Base-by-base conservation (phyloP, 2,888 invertebrate species). In the Eubasilissa splendida region DNA sequence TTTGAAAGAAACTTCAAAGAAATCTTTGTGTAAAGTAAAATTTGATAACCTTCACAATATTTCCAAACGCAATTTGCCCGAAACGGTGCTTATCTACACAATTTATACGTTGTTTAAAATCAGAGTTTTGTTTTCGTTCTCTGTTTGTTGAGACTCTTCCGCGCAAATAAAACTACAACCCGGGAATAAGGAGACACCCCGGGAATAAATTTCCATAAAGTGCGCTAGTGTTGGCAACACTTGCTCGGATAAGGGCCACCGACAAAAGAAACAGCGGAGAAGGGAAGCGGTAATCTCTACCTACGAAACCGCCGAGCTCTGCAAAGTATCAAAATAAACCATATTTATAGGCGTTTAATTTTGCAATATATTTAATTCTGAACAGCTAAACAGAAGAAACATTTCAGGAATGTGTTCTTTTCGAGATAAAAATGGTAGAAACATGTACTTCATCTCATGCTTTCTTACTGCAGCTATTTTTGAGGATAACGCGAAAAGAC, bases 171-270 rank as follows among this genome's bases (percentile, higher is more conserved):
- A 74, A 59, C 74, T 59, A 42, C 74, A 59, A n/a, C 31, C 14
- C 14, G 50, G 42, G 66, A 71, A 77, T 68, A 76, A 80, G 78
- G 66, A 71, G 75, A 78, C 81, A 58, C 74, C 79, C 71, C 79
- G 22, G 68, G 81, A 81, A 81, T 81, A 81, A 81, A 81, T 81
- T 81, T 79, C 79, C 81, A 81, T 81, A 81, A 79, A 80, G 33
- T 75, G 58, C 14, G 53, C 52, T 53, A 54, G 77, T 77, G 80
- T 80, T 80, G 80, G 80, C 76, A 76, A 80, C 73, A 74, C 76
- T 80, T 76, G 71, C 52, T 14, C 71, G 73, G 79, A 53, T 60
- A 79, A 74, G 73, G 63, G 54, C 42, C 4, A 63, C 53, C 79
- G 63, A 73, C 65, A 75, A 75, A 66, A 75, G 73, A 75, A 79